phyloP scores from a whole-genome alignment of 2,888 invertebrate genomes.

The Caprella mutica region DNA sequence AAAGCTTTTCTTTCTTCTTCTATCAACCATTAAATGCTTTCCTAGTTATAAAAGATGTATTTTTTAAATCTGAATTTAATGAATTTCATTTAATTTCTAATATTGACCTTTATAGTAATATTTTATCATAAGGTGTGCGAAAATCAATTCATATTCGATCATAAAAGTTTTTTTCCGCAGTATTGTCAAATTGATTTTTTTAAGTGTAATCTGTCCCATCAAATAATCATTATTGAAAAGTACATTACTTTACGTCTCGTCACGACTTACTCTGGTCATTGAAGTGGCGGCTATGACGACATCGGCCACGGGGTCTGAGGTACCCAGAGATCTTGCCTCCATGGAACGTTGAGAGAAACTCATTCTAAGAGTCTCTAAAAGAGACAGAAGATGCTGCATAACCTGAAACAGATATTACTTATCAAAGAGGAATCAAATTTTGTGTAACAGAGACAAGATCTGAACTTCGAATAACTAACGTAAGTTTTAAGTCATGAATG shows the following conservation, averaged over 20 bases:
- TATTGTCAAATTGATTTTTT: too few species aligned
- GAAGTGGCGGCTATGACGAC: slow-evolving; percentile 76
- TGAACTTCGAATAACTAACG: background rate
- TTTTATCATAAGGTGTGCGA: too few species aligned
- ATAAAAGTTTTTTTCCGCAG: too few species aligned
- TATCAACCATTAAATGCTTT: too few species aligned
- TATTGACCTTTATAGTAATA: too few species aligned
- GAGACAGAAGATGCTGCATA: slow-evolving; percentile 80
- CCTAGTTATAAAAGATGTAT: too few species aligned
- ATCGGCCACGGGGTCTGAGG: slow-evolving; percentile 78
- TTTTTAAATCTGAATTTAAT: background rate
- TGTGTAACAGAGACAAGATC: background rate
- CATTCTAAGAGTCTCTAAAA: slow-evolving; percentile 80
- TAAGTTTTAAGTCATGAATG: background rate
- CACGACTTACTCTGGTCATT: slow-evolving; percentile 56
- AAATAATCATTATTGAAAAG: background rate
- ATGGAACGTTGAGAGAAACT: slow-evolving; percentile 83
- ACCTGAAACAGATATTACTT: slow-evolving; percentile 55
- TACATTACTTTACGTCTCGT: background rate
- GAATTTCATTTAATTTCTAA: too few species aligned
- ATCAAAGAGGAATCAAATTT: background rate
- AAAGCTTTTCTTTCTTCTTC: too few species aligned
- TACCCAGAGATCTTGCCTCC: slow-evolving; percentile 69
- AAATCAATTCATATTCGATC: too few species aligned
- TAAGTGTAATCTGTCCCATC: too few species aligned